Conservation (phyloP, 1,140 invertebrate genomes). For the Heliconius melpomene region DNA sequence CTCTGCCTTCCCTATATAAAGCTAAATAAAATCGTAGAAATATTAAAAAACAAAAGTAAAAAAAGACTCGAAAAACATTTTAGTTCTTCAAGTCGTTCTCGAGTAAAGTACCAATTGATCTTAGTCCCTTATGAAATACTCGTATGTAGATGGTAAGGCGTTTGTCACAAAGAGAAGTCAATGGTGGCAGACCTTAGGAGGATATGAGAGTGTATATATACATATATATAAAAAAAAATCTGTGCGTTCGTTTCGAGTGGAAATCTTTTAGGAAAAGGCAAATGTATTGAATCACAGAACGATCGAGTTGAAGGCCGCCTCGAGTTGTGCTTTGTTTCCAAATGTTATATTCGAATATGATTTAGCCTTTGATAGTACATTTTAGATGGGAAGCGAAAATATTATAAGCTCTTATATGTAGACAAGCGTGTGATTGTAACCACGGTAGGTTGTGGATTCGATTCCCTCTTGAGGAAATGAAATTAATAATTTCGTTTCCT, state of each 20-base stretch:
- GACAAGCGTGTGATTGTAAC: no score
- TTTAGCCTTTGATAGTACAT: neutral
- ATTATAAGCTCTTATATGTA: neutral
- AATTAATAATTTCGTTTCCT: no score
- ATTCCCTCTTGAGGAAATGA: no score
- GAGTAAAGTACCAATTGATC: constrained; percentile 40
- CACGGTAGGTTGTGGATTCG: no score
- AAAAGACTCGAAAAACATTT: neutral
- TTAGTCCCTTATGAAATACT: constrained; percentile 44
- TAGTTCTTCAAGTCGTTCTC: neutral
- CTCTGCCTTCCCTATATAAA: no score
- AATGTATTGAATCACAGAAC: constrained; percentile 9
- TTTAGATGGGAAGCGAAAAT: neutral
- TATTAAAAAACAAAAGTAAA: neutral
- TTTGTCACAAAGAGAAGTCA: constrained; percentile 48
- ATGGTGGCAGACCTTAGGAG: constrained; percentile 34
- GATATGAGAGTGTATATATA: constrained; percentile 39
- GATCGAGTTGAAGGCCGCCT: constrained; percentile 6
- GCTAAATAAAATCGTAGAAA: neutral
- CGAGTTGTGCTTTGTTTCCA: neutral
- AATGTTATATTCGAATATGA: neutral
- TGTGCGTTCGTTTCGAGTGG: constrained; percentile 43
- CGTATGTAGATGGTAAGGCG: constrained; percentile 24
- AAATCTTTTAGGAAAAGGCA: constrained; percentile 32
- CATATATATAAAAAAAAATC: constrained; percentile 15